Base-by-base conservation (phyloP, 2,797 vertebrate genomes). In the Todus mexicanus region DNA sequence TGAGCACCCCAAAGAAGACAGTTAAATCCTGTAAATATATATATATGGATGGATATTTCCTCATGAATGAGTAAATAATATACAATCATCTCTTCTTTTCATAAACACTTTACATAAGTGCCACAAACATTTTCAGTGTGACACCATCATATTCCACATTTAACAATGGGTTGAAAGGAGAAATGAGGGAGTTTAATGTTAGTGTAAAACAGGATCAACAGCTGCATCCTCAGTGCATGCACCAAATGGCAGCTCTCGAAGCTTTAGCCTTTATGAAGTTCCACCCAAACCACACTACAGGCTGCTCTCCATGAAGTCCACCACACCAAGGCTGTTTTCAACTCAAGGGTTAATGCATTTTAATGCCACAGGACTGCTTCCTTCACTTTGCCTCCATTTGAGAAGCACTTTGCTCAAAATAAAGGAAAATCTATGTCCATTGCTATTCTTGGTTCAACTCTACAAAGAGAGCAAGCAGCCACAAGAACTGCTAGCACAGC, bases 341-440 rank as follows among this genome's bases (percentile, higher is more conserved):
- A 2, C 11, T n/a, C 22, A 20, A 5, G n/a, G 12, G 15, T 29
- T 22, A 50, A 18, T 0, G 0, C 8, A 23, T 59, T 61, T 56
- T 40, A 87, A 69, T 0, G 1, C 20, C 26, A 27, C 2, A 45
- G 27, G 10, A 75, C 59, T 33, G 38, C 5, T 48, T 50, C 20
- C 40, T 56, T 60, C 3, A 1, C 33, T 6, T 31, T 75, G 31
- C 29, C 33, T 61, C 45, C 31, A 15, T 6, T 11, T 31, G 15
- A 54, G 59, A 84, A 78, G 19, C 11, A 5, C 45, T 74, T 43
- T 27, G 33, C 42, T 57, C 57, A 77, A 63, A 90, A 42, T 42
- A 75, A 71, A 86, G 35, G 31, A 11, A 53, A 53, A 76, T 43
- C 18, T 37, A 5, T 4, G 27, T 56, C 15, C 14, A 18, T 11